phyloP scores from a whole-genome alignment of 2,888 invertebrate species.

The Hetaerina titia region DNA sequence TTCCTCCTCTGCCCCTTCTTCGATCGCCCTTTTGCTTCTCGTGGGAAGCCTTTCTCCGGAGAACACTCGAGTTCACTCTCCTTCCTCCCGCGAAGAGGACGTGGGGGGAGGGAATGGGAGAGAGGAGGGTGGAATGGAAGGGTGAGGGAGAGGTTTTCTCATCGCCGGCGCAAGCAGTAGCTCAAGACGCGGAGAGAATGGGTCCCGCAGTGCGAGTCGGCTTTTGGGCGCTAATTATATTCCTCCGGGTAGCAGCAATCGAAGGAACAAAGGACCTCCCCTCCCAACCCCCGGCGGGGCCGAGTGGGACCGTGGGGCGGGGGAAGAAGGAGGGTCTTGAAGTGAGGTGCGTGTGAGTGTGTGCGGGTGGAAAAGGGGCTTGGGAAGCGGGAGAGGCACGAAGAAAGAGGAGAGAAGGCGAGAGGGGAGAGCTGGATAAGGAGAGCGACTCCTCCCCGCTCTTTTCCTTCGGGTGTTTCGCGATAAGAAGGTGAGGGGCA shows the following conservation, averaged over 20 bases:
- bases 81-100: neutral
- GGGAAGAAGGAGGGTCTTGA: neutral
- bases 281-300: neutral
- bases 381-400: neutral
- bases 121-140: neutral
- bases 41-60: neutral
- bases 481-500: neutral
- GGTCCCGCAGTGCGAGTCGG: constrained; percentile 47
- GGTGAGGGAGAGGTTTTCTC: neutral
- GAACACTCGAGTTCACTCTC: neutral
- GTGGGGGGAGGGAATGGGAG: neutral
- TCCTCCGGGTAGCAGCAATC: constrained; percentile 33
- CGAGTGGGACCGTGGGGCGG: neutral
- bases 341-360: neutral
- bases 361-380: neutral
- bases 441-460: neutral
- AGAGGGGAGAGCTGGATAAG: neutral
- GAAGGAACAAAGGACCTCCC: neutral
- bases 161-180: neutral
- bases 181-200: neutral
- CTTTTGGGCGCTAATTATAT: constrained; percentile 48
- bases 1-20: neutral
- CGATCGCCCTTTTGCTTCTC: neutral
- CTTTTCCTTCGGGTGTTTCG: neutral
- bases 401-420: neutral